Base-by-base conservation (phyloP, 2,113 vertebrate genomes). In the Scomber scombrus region DNA sequence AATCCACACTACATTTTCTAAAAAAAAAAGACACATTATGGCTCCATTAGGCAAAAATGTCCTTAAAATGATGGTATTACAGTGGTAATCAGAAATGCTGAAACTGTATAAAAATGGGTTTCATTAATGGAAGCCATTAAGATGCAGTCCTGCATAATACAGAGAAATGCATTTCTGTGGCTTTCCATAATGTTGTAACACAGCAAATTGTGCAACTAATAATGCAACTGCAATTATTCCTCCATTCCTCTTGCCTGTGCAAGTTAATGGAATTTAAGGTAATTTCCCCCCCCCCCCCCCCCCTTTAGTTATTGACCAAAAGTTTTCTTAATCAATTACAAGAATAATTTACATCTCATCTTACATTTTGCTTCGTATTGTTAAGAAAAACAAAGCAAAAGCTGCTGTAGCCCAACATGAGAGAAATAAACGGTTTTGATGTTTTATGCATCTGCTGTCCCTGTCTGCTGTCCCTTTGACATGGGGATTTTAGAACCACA, bases 391-490 rank as follows among this genome's bases (percentile, higher is more conserved):
- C 19, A 16, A 75, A 75, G 14, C 19, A 13, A n/a, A 11, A 62
- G 50, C 70, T 56, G n/a, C 74, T 61, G 16, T 45, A 69, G 67
- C 43, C 5, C 6, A 0, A 70, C 34, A 61, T 40, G 47, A 71
- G 49, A 47, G 13, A 71, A 65, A 61, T 13, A 11, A 31, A 43
- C 26, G 4, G 26, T 71, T 78, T 68, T 86, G 52, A 88, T 82
- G 56, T 85, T 86, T 89, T 70, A 85, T 78, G 69, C 54, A 74
- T 86, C 60, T 71, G 50, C 52, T 76, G 80, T 67, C 19, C 54
- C 51, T 63, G 26, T 57, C 43, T 50, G 60, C 60, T 29, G 54
- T 57, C 46, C 50, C 11, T 34, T 19, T 55, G 40, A 80, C 60
- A 69, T 61, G 34, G 8, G 47, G 57, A 70, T 40, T 52, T 51